Percentiles rank a stretch among this genome's conserved stretches.
Evolutionary conservation across 2,888 invertebrate species (phyloP).

Genomic region (Globia sparganii): DNA sequence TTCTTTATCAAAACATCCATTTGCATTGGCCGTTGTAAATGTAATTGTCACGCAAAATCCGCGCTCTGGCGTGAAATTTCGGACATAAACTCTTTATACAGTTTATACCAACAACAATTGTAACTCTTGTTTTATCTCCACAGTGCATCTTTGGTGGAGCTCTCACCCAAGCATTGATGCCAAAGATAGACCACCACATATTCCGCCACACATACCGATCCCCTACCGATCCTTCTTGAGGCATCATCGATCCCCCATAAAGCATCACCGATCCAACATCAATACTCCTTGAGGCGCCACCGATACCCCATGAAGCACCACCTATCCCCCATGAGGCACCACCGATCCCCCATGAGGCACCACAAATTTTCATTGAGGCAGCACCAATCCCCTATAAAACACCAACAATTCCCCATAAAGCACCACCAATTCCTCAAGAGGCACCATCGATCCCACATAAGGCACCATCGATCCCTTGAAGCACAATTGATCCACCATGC

Average conservation of each 20-base stretch:
- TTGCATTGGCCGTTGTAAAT: not conserved
- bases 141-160: slow-evolving; percentile 24
- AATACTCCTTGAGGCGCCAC: too few relatives aligned
- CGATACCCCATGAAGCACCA: not conserved
- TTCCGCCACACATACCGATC: not conserved
- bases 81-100: not conserved
- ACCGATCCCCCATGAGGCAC: not conserved
- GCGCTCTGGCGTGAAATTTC: too few relatives aligned
- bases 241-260: not conserved
- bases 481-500: too few relatives aligned
- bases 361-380: too few relatives aligned
- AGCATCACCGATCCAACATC: too few relatives aligned
- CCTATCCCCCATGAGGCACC: too few relatives aligned
- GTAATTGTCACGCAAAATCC: not conserved
- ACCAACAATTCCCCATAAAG: too few relatives aligned
- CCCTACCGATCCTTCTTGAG: too few relatives aligned
- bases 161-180: not conserved
- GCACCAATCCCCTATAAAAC: not conserved
- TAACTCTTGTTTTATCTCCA: not conserved
- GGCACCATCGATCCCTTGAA: too few relatives aligned
- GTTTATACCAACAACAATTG: not conserved
- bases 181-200: not conserved
- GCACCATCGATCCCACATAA: not conserved
- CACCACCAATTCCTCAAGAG: too few relatives aligned
- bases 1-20: not conserved